Evolutionary conservation across 1,140 invertebrate genomes (phyloP).

Genomic region (Pseudobourletiella spinata): DNA sequence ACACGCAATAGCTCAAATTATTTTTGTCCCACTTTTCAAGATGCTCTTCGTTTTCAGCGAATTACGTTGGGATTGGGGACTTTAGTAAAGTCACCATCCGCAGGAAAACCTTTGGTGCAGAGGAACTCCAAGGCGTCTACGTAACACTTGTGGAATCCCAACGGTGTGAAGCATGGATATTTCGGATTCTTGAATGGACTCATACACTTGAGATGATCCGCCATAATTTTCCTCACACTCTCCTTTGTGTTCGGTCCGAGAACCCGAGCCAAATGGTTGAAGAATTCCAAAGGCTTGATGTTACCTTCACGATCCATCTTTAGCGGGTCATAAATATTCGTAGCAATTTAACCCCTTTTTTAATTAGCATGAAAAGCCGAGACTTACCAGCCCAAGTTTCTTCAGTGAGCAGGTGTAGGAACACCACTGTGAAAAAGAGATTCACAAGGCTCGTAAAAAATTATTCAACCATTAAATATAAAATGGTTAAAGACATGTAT

Average conservation of each 20-base stretch:
- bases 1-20: background rate
- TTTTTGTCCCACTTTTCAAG: background rate
- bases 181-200: constrained; percentile 18
- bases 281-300: constrained; percentile 16
- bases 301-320: constrained; percentile 15
- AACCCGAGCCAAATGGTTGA: constrained; percentile 16
- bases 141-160: constrained; percentile 28
- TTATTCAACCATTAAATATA: background rate
- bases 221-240: constrained; percentile 12
- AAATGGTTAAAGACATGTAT: background rate
- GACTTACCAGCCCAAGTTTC: constrained; percentile 20
- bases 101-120: constrained; percentile 13
- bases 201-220: constrained; percentile 13
- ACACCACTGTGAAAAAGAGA: constrained; percentile 18
- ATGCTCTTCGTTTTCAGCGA: background rate
- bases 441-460: background rate
- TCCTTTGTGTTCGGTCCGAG: background rate
- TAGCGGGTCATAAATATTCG: background rate
- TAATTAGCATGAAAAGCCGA: background rate
- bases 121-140: constrained; percentile 18
- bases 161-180: constrained; percentile 18
- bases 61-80: constrained; percentile 7
- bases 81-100: constrained; percentile 6
- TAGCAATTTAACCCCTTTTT: background rate
- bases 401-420: constrained; percentile 20